phyloP scores from a whole-genome alignment of 2,113 vertebrate species.

The Epinephelus fuscoguttatus region DNA sequence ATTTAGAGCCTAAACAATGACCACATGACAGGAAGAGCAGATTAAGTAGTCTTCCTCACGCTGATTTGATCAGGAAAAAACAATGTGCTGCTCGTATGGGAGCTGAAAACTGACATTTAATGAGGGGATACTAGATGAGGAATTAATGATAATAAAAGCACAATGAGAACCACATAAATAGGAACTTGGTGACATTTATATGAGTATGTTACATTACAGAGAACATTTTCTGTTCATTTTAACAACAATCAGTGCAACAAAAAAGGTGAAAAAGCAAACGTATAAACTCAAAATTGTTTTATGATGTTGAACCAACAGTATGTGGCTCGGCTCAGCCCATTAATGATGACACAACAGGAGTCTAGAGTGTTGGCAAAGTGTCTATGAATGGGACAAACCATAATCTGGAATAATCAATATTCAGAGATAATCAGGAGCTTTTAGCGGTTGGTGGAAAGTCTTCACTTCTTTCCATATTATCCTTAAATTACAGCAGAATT shows the following conservation, averaged over 20 bases:
- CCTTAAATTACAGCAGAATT: not conserved
- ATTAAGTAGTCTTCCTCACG: constrained; percentile 70
- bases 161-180: not conserved
- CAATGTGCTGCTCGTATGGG: constrained; percentile 30
- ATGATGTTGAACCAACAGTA: not conserved
- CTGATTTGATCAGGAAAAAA: constrained; percentile 74
- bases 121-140: not conserved
- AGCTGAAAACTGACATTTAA: constrained; percentile 24
- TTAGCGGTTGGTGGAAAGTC: not conserved
- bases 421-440: not conserved
- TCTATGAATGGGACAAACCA: not conserved
- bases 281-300: not conserved
- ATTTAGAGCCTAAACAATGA: constrained; percentile 73
- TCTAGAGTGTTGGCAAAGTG: not conserved
- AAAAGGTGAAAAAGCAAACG: not conserved
- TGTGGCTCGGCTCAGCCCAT: not conserved
- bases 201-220: not conserved
- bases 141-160: not conserved
- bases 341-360: not conserved
- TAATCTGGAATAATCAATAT: not conserved
- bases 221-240: not conserved
- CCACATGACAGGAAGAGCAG: constrained; percentile 73
- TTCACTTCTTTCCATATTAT: constrained; percentile 20
- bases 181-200: not conserved
- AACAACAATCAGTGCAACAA: not conserved